phyloP scores from a whole-genome alignment of 2,113 vertebrate genomes.

The Ailurus styani region DNA sequence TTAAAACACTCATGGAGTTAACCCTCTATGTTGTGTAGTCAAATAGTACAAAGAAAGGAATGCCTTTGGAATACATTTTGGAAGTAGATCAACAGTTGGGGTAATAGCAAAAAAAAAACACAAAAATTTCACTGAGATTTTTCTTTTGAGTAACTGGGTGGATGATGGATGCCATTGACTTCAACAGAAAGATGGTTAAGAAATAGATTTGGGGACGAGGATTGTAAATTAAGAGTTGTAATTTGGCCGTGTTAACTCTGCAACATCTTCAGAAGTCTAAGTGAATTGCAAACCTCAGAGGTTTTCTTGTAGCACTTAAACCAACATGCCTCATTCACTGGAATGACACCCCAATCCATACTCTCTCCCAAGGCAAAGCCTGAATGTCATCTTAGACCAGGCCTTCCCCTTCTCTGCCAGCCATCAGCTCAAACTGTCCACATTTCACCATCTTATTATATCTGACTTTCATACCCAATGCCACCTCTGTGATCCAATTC shows the following conservation, averaged over 20 bases:
- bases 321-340: background rate
- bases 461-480: background rate
- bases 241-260: background rate
- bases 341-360: background rate
- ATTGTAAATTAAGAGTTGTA: background rate
- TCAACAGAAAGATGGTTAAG: background rate
- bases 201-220: background rate
- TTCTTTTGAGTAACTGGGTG: background rate
- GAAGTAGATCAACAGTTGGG: background rate
- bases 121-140: background rate
- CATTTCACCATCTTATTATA: background rate
- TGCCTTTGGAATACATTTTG: background rate
- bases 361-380: background rate
- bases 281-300: background rate
- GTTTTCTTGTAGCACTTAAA: too few relatives aligned
- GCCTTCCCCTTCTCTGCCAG: background rate
- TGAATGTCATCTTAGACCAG: background rate
- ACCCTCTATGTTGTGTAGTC: background rate
- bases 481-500: background rate
- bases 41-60: background rate
- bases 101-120: background rate
- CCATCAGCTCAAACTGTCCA: background rate
- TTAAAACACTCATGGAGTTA: constrained; percentile 15
- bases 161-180: background rate
- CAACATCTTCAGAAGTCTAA: background rate